phyloP scores from a whole-genome alignment of 2,888 invertebrate genomes.

The Agonopterix alstromeriana region DNA sequence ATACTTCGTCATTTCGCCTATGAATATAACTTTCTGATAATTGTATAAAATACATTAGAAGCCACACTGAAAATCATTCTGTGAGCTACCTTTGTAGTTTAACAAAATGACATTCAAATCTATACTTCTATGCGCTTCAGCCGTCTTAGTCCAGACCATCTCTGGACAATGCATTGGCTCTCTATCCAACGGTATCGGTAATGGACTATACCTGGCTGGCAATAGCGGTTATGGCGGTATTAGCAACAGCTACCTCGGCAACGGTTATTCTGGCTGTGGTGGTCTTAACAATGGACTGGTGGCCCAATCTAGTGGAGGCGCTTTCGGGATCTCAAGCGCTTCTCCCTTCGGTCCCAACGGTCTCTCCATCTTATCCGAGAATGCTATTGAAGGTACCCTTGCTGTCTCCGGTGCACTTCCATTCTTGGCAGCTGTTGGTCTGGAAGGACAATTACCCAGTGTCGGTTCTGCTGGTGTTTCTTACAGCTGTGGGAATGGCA shows the following conservation, averaged over 20 bases:
- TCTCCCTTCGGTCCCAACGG: constrained; percentile 32
- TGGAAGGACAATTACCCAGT: constrained; percentile 28
- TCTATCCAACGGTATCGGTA: constrained; percentile 3
- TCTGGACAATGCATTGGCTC: constrained; percentile 10
- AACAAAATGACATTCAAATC: constrained; percentile 19
- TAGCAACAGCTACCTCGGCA: neutral
- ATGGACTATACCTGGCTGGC: neutral
- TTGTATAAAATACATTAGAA: too few species aligned
- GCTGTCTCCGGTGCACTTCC: constrained; percentile 31
- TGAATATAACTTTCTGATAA: too few species aligned
- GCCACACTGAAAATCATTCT: neutral
- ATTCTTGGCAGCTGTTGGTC: constrained; percentile 32
- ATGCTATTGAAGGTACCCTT: constrained; percentile 29
- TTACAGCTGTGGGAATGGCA: constrained; percentile 23
- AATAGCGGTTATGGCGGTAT: neutral
- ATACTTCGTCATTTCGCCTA: too few species aligned
- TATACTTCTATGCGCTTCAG: constrained; percentile 18
- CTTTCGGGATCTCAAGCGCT: constrained; percentile 21
- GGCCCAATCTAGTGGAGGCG: constrained; percentile 16
- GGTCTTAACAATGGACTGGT: neutral
- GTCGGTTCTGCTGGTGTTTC: constrained; percentile 23
- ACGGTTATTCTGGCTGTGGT: neutral
- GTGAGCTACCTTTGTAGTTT: neutral
- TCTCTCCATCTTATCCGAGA: constrained; percentile 29
- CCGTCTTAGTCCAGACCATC: constrained; percentile 15